A percentile compares a stretch with the other conserved stretches of the same genome.
Evolutionary conservation across 1,140 invertebrate species (phyloP).

Genomic region (Apocrypta bakeri): DNA sequence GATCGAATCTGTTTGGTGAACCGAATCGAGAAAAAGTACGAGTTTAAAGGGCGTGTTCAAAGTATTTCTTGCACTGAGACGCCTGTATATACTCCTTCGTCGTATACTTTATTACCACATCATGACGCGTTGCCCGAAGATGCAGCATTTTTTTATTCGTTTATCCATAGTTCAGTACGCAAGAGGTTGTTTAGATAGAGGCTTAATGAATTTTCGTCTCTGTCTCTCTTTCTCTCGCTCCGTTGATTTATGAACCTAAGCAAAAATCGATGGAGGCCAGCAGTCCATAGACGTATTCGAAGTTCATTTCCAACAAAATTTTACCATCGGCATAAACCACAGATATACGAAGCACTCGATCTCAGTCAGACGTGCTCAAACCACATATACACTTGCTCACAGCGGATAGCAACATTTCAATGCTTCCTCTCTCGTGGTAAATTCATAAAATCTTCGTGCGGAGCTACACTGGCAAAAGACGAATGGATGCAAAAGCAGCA

Average conservation of each 20-base stretch:
- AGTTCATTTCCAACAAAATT: not conserved
- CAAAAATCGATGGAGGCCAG: not conserved
- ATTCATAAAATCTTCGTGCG: slow-evolving; percentile 39
- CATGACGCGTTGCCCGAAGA: not conserved
- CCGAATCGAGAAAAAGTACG: too few relatives aligned
- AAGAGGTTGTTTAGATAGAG: not conserved
- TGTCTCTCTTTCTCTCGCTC: not conserved
- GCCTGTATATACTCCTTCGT: not conserved
- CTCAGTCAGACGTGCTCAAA: not conserved
- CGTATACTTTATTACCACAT: not conserved
- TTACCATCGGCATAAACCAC: too few relatives aligned
- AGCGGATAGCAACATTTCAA: not conserved
- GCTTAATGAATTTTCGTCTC: not conserved
- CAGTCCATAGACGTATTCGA: too few relatives aligned
- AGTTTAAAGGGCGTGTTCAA: slow-evolving; percentile 36
- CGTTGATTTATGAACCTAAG: not conserved
- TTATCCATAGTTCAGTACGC: not conserved
- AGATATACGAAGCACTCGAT: not conserved
- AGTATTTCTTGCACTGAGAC: too few relatives aligned
- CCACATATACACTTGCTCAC: not conserved
- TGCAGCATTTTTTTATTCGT: not conserved
- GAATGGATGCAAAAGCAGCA: slow-evolving; percentile 30
- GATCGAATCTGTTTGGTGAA: too few relatives aligned
- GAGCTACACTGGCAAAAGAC: slow-evolving; percentile 46
- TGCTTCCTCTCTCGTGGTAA: not conserved